Evolutionary conservation across 2,888 invertebrate species (phyloP).

Genomic region (Tiliacea aurago): DNA sequence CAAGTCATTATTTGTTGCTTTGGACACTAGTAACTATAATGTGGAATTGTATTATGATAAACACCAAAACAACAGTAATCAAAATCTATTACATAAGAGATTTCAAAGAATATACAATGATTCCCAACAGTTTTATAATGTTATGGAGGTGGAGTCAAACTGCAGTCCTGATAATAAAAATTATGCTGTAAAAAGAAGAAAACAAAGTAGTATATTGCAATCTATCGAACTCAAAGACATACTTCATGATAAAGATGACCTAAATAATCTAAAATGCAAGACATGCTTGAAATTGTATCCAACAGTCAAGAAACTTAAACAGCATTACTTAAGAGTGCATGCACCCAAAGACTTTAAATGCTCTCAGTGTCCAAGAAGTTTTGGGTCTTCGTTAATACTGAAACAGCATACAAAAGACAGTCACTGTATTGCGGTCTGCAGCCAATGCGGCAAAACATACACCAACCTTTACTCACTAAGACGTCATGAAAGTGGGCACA

Average conservation of each 20-base stretch:
- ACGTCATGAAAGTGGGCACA: conserved; percentile 69
- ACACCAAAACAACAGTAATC: conserved; percentile 26
- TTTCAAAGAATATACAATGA: conserved; percentile 40
- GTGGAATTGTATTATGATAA: conserved; percentile 52
- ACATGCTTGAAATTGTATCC: conserved; percentile 63
- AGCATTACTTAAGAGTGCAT: conserved; percentile 68
- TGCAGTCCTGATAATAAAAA: background rate
- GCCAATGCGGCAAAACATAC: conserved; percentile 72
- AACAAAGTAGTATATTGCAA: conserved; percentile 3
- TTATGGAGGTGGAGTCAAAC: conserved; percentile 27
- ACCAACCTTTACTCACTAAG: conserved; percentile 63
- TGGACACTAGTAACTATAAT: conserved; percentile 29
- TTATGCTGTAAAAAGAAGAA: background rate
- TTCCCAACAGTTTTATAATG: conserved; percentile 6
- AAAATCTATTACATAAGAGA: conserved; percentile 14
- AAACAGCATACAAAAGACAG: conserved; percentile 63
- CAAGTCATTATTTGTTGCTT: conserved; percentile 51
- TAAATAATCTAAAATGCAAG: conserved; percentile 64
- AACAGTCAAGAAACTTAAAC: conserved; percentile 59
- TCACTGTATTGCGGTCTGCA: conserved; percentile 66
- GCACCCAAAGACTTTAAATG: conserved; percentile 71
- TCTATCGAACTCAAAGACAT: conserved; percentile 23
- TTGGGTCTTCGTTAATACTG: conserved; percentile 61
- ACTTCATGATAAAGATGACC: conserved; percentile 39
- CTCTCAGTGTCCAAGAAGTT: conserved; percentile 66